Conservation (phyloP, 2,888 invertebrate species). For the Nomada fabriciana region DNA sequence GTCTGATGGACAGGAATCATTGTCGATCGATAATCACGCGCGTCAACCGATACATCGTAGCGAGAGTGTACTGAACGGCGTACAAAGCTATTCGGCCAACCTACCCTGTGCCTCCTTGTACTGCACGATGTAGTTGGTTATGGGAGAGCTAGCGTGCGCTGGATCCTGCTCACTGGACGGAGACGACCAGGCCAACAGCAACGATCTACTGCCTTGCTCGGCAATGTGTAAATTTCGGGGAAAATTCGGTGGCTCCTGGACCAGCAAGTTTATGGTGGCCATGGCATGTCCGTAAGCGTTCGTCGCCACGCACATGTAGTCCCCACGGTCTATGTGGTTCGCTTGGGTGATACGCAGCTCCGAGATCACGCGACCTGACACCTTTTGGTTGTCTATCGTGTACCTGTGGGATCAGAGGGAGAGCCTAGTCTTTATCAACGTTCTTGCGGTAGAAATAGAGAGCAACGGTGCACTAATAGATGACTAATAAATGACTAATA, state of each 20-base stretch:
- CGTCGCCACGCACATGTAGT: slow-evolving; percentile 87
- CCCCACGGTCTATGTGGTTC: slow-evolving; percentile 85
- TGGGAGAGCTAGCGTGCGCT: slow-evolving; percentile 84
- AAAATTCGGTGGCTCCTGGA: slow-evolving; percentile 87
- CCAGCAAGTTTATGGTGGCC: slow-evolving; percentile 84
- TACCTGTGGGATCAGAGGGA: slow-evolving; percentile 67
- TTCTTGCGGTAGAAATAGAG: not conserved
- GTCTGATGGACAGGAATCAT: slow-evolving; percentile 21
- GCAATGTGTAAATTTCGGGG: slow-evolving; percentile 86
- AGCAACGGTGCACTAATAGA: not conserved
- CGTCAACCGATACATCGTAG: slow-evolving; percentile 41
- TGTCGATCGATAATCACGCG: slow-evolving; percentile 53
- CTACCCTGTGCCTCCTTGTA: slow-evolving; percentile 87
- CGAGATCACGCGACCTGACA: slow-evolving; percentile 84
- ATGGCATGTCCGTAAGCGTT: slow-evolving; percentile 88
- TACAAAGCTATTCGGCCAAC: slow-evolving; percentile 54
- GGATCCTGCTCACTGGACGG: slow-evolving; percentile 84
- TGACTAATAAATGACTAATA: slow-evolving; percentile 17
- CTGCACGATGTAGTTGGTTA: slow-evolving; percentile 87
- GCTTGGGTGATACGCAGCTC: slow-evolving; percentile 86
- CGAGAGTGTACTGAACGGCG: slow-evolving; percentile 22
- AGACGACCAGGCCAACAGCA: slow-evolving; percentile 86
- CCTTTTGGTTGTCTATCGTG: slow-evolving; percentile 81
- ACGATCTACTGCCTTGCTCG: slow-evolving; percentile 86
- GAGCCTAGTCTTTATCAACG: not conserved